phyloP scores from a whole-genome alignment of 2,888 invertebrate species.

The Ectemnius lituratus region DNA sequence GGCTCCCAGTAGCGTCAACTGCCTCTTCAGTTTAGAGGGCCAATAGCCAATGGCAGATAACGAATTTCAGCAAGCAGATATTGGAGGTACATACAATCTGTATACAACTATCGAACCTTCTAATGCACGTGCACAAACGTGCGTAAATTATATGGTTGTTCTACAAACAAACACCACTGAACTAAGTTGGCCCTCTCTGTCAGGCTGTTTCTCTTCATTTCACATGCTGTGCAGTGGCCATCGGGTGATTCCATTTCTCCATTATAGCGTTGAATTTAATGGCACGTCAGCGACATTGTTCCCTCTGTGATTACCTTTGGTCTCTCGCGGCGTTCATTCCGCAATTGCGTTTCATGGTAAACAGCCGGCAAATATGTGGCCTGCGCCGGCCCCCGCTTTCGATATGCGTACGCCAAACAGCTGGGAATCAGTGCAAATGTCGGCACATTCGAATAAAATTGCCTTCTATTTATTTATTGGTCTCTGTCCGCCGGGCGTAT shows the following conservation, averaged over 20 bases:
- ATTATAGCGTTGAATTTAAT: background rate
- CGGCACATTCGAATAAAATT: too few relatives aligned
- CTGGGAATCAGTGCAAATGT: background rate
- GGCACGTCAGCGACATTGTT: background rate
- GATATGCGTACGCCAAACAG: slow-evolving; percentile 5
- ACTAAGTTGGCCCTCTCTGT: too few relatives aligned
- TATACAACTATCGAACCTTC: background rate
- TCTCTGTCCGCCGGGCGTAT: too few relatives aligned
- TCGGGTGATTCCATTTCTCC: slow-evolving; percentile 12
- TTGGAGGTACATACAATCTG: too few relatives aligned
- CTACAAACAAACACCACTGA: background rate
- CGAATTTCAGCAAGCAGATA: too few relatives aligned
- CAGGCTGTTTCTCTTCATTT: background rate
- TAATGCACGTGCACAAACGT: slow-evolving; percentile 26
- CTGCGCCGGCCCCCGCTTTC: background rate
- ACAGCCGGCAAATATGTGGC: background rate
- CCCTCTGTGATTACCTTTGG: slow-evolving; percentile 12
- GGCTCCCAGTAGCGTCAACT: slow-evolving; percentile 26
- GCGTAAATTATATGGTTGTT: slow-evolving; percentile 26
- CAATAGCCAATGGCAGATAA: too few relatives aligned
- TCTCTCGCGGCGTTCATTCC: background rate
- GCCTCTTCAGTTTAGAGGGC: background rate
- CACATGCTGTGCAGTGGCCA: slow-evolving; percentile 6
- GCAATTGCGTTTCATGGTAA: background rate
- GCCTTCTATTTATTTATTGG: too few relatives aligned